These are phyloP conservation scores for Eurytoma californica DNA, from an alignment of 2,888 invertebrate species.

Conservation along the genomic window DNA sequence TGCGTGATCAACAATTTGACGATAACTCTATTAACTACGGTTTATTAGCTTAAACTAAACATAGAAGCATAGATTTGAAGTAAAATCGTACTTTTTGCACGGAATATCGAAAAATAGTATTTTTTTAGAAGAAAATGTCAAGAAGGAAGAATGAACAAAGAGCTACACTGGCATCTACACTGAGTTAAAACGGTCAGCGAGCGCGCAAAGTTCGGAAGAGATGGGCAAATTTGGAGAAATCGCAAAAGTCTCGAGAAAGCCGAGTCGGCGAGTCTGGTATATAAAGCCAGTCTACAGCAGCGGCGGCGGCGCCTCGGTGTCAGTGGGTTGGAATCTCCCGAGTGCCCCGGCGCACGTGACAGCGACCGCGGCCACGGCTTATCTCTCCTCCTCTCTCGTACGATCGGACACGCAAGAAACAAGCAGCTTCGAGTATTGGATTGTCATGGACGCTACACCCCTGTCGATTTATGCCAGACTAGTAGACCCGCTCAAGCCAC, in stretches of 20 bases:
- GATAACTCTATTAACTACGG: constrained; percentile 3
- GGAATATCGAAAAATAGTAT: no score
- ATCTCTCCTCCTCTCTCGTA: constrained; percentile 39
- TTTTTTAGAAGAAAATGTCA: no score
- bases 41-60: no score
- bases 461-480: background rate
- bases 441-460: background rate
- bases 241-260: constrained; percentile 19
- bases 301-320: constrained; percentile 42
- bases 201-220: background rate
- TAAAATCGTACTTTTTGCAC: no score
- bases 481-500: no score
- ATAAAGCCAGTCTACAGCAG: background rate
- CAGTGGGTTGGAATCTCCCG: constrained; percentile 51
- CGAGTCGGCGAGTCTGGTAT: background rate
- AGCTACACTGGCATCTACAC: no score
- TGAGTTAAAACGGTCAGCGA: constrained; percentile 1
- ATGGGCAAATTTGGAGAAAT: constrained; percentile 30
- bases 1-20: constrained; percentile 22
- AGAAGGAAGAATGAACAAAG: no score
- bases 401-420: background rate
- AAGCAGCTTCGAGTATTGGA: background rate
- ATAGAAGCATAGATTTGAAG: no score
- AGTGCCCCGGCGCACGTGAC: constrained; percentile 29
- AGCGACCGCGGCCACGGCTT: constrained; percentile 26